Evolutionary conservation across 2,888 invertebrate genomes (phyloP), one percentile per base, ranked within the genome.

Genomic region (Dascillus cervinus): DNA sequence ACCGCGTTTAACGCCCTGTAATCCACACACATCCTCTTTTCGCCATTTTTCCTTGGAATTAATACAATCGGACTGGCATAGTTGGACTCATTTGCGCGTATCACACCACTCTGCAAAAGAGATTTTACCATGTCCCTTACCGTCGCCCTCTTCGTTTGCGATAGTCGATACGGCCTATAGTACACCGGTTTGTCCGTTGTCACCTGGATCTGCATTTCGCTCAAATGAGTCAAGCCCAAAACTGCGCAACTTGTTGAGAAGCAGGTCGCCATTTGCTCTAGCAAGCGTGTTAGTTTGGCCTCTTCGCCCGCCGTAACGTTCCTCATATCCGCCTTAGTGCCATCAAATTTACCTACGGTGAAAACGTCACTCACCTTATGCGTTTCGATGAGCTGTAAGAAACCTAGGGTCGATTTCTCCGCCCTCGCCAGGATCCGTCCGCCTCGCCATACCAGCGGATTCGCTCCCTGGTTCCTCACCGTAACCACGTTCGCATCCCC

Each of bases 161-260:
- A 29, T 28, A 47, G 22, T 14, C 46, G 25, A 27, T 47, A 47
- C 5, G 47, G 44, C 22, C 49, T 11, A 25, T 32, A 37, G 30
- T 26, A 20, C 3, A 20, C 2, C n/a, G 45, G 41, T 11, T 10
- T 26, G 20, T 44, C 43, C 9, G 13, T 29, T 11, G 33, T 29
- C 22, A 44, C 17, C 8, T 35, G 17, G 5, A 44, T 44, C 17
- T 23, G 10, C 43, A 44, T 42, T 9, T 21, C 28, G 6, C 39
- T 41, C 23, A 44, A 29, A 21, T 26, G 6, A 15, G 43, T 45
- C 17, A 39, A 2, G 15, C 43, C 43, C 3, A 20, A 20, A 20
- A 9, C 3, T 9, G n/a, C 20, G n/a, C n/a, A n/a, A 20, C 20
- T 3, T 2, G n/a, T 20, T 3, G 20, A 20, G 3, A 20, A 20